Conservation (phyloP, 2,888 invertebrate species). For the Trichogramma evanescens region DNA sequence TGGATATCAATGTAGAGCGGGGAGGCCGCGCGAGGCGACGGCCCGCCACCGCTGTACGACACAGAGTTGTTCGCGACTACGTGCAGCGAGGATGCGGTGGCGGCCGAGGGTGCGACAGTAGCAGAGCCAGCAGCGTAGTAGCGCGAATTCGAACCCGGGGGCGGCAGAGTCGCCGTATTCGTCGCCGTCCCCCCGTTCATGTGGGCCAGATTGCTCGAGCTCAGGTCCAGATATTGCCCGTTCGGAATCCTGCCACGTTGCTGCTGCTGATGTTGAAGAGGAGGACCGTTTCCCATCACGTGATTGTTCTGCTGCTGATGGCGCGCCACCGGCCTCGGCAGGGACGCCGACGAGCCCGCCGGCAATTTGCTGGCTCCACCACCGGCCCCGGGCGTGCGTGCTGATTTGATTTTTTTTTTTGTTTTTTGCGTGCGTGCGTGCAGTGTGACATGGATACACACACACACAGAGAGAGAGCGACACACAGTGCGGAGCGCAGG, state of each 20-base stretch:
- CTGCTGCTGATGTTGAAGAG: too few relatives aligned
- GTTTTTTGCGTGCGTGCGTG: slow-evolving; percentile 1
- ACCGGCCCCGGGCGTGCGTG: neutral
- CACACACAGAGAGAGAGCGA: slow-evolving; percentile 13
- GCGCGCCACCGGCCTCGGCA: slow-evolving; percentile 50
- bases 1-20: too few relatives aligned
- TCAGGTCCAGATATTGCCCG: too few relatives aligned
- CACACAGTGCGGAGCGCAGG: neutral
- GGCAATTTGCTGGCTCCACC: slow-evolving; percentile 5
- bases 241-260: too few relatives aligned
- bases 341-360: slow-evolving; percentile 4
- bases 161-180: neutral
- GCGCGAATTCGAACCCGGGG: neutral
- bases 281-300: too few relatives aligned
- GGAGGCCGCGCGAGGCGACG: too few relatives aligned
- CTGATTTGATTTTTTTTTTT: too few relatives aligned
- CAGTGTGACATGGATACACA: neutral
- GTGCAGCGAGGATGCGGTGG: neutral
- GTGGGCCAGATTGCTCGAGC: too few relatives aligned
- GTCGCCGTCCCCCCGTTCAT: too few relatives aligned
- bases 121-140: neutral
- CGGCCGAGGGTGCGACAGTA: neutral
- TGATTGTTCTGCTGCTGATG: slow-evolving; percentile 25
- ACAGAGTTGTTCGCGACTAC: slow-evolving; percentile 1
- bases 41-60: too few relatives aligned